Conservation (phyloP, 2,797 vertebrate species). For the Tinamus major region DNA sequence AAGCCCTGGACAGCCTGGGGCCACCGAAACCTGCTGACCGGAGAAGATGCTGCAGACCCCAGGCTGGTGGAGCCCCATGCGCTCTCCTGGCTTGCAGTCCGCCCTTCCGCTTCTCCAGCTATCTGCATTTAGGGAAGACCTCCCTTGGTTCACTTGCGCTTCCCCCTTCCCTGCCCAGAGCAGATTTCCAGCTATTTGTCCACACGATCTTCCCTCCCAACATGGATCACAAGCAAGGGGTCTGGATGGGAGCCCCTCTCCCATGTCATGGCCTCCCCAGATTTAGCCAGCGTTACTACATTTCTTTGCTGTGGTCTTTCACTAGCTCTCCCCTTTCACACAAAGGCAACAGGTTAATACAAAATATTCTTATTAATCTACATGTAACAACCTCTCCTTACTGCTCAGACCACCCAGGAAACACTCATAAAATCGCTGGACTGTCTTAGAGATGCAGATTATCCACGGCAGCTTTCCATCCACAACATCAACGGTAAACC, state of each 20-base stretch:
- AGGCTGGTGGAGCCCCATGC: too few species aligned
- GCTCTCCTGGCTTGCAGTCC: too few species aligned
- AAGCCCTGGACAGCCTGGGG: neutral
- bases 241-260: conserved; percentile 29
- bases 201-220: fast-evolving
- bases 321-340: neutral
- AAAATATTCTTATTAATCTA: neutral
- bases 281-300: neutral
- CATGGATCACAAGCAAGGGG: neutral
- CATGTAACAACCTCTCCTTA: neutral
- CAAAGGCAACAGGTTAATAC: neutral
- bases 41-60: too few species aligned
- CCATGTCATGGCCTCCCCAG: neutral
- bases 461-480: neutral
- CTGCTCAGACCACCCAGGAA: conserved; percentile 12
- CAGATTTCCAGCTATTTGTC: neutral
- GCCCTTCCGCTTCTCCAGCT: neutral
- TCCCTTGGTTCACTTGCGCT: neutral
- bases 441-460: neutral
- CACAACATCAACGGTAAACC: neutral
- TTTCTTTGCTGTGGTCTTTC: conserved; percentile 32
- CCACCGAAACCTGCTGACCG: neutral
- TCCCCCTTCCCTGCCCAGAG: neutral
- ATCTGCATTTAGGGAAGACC: neutral
- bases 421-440: neutral